Evolutionary conservation across 2,888 invertebrate species (phyloP), one percentile per base, ranked within the genome.

Genomic region (Metellina segmentata): DNA sequence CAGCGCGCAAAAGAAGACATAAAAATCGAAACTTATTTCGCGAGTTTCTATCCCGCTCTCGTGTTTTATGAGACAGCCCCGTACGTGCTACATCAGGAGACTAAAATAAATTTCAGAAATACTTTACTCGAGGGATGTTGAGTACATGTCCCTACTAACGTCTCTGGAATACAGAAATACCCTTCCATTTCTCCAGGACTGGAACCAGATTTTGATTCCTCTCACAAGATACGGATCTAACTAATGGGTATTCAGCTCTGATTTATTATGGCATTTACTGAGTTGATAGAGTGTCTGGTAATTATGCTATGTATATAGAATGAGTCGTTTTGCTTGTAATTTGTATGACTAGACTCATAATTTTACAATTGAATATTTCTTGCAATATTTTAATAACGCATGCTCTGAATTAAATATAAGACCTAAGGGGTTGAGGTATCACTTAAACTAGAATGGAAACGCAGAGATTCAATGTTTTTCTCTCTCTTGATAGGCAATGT

Each of bases 1-100:
- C 81, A 72, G 48, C 83, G 79, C 78, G 19, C 71, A 72, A 78
- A 85, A 90, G 79, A 85, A 90, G 85, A 85, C 89, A 85, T 90
- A 90, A 90, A 90, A 90, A 90, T 83, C 83, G 89, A 90, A 90
- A 90, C 83, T 90, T 90, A 90, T 83, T 90, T 78, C 83, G 34
- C 83, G 89, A 85, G 77, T 90, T 85, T 78, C 85, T 72, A 85
- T 90, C 83, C 89, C 85, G 69, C 53, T 83, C 53, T 82, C 52
- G 83, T 90, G 89, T 90, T 90, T 90, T 90, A 90, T 85, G 89
- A 85, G 83, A 71, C 78, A 78, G 51, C 72, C 49, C 71, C 51
- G 78, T 90, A 90, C 89, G 89, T 90, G 89, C 79, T 90, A 71
- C 83, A 79, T 83, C 70, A 85, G 72, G 53, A 53, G 49, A 69